A percentile compares a stretch with the other conserved stretches of the same genome.
These are phyloP conservation scores for Xiphorhynchus elegans DNA, from an alignment of 2,113 vertebrate species.

Conservation along the genomic window DNA sequence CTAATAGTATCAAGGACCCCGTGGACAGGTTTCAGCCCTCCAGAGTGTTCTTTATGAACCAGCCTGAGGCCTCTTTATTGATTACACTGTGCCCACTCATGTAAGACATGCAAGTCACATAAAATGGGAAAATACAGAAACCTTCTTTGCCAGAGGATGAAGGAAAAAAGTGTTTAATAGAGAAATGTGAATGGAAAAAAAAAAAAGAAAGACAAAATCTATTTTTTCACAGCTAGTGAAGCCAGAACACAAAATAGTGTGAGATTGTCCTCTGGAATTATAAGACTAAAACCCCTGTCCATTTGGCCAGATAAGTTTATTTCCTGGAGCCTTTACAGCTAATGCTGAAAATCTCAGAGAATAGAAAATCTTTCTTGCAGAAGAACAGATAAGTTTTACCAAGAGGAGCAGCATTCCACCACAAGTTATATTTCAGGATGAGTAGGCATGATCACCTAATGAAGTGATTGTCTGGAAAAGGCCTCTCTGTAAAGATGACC, in stretches of 20 bases:
- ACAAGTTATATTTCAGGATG: background rate
- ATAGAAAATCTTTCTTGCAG: background rate
- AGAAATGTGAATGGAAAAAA: background rate
- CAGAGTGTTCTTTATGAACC: background rate
- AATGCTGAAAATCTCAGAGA: background rate
- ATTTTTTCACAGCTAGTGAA: background rate
- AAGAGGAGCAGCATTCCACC: background rate
- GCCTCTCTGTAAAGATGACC: background rate
- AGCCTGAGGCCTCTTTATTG: background rate
- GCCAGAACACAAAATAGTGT: background rate
- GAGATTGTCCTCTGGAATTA: background rate
- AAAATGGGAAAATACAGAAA: background rate
- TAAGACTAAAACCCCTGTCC: background rate
- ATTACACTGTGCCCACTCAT: background rate
- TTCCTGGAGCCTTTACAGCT: background rate
- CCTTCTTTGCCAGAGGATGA: background rate
- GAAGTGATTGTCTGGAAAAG: background rate
- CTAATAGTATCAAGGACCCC: background rate
- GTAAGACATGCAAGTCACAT: background rate
- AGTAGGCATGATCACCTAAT: background rate
- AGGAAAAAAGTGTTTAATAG: background rate
- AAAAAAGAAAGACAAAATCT: background rate
- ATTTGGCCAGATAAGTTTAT: background rate
- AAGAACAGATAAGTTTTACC: background rate
- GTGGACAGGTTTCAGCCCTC: background rate